Evolutionary conservation across 2,888 invertebrate species (phyloP).

Genomic region (Dasysyrphus albostriatus): DNA sequence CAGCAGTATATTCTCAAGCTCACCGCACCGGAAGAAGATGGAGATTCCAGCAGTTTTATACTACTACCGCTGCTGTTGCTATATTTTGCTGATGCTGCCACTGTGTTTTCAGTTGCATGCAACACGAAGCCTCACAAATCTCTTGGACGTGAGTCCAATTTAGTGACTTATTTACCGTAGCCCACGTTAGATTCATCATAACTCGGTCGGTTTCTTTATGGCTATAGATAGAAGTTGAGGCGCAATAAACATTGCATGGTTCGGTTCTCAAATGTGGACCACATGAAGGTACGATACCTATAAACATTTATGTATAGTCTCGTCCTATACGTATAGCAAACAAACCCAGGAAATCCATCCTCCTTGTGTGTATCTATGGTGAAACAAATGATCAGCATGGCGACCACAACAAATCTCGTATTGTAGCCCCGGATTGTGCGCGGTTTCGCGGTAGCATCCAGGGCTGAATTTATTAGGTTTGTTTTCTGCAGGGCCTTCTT

Average conservation of each 20-base stretch:
- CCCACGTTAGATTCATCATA: constrained; percentile 71
- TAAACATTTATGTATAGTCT: not conserved
- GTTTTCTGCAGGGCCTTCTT: not conserved
- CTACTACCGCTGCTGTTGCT: constrained; percentile 2
- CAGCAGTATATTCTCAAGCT: constrained; percentile 2
- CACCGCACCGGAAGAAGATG: constrained; percentile 68
- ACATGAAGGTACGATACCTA: constrained; percentile 40
- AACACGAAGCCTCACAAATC: constrained; percentile 73
- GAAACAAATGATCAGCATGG: constrained; percentile 48
- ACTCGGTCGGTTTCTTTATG: constrained; percentile 31
- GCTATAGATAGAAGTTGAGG: not conserved
- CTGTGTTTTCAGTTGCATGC: constrained; percentile 59
- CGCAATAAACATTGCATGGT: not conserved
- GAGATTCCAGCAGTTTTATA: constrained; percentile 57
- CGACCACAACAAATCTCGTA: constrained; percentile 69
- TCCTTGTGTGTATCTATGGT: constrained; percentile 26
- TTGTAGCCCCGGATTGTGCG: constrained; percentile 46
- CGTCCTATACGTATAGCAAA: constrained; percentile 14
- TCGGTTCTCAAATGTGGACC: constrained; percentile 52
- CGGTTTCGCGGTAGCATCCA: constrained; percentile 45
- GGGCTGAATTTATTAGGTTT: not conserved
- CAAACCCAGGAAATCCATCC: constrained; percentile 48
- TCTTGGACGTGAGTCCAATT: constrained; percentile 71
- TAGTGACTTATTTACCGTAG: constrained; percentile 74
- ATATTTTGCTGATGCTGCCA: constrained; percentile 29